Evolutionary conservation across 1,140 invertebrate genomes (phyloP).

Genomic region (Nixonia krombeini): DNA sequence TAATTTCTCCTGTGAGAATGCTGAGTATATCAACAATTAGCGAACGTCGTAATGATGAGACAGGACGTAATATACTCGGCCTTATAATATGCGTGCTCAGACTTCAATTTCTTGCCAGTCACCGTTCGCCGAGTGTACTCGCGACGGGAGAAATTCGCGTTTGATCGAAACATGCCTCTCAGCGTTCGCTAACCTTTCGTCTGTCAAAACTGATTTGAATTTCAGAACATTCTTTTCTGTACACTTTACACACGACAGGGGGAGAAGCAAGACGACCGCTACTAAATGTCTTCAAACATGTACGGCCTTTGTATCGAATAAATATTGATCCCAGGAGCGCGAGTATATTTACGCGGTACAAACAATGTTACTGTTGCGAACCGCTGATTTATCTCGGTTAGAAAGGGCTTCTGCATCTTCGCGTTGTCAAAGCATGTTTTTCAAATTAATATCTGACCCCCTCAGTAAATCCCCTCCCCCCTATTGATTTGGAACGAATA

Average conservation of each 20-base stretch:
- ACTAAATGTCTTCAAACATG: not conserved
- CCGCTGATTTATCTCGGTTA: too few relatives aligned
- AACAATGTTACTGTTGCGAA: constrained; percentile 38
- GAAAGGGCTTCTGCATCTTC: too few relatives aligned
- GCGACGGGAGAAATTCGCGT: constrained; percentile 15
- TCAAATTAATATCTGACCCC: too few relatives aligned
- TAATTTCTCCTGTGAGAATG: too few relatives aligned
- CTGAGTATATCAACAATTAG: too few relatives aligned
- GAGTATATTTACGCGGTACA: constrained; percentile 30
- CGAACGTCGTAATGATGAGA: too few relatives aligned
- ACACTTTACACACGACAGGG: constrained; percentile 31
- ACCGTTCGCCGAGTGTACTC: not conserved
- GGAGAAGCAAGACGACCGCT: not conserved
- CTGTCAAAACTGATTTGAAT: constrained; percentile 49
- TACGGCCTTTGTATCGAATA: constrained; percentile 27
- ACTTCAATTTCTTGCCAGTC: constrained; percentile 3
- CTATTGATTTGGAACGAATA: too few relatives aligned
- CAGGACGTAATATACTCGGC: too few relatives aligned
- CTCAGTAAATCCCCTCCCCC: too few relatives aligned
- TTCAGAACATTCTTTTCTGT: constrained; percentile 27
- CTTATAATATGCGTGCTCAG: too few relatives aligned
- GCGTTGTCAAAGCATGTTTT: not conserved
- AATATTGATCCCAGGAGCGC: constrained; percentile 43
- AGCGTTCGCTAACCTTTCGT: constrained; percentile 11
- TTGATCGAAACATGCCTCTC: constrained; percentile 23